Percentiles rank a stretch among this genome's conserved stretches.
phyloP scores from a whole-genome alignment of 2,797 vertebrate genomes.

The Menidia menidia region DNA sequence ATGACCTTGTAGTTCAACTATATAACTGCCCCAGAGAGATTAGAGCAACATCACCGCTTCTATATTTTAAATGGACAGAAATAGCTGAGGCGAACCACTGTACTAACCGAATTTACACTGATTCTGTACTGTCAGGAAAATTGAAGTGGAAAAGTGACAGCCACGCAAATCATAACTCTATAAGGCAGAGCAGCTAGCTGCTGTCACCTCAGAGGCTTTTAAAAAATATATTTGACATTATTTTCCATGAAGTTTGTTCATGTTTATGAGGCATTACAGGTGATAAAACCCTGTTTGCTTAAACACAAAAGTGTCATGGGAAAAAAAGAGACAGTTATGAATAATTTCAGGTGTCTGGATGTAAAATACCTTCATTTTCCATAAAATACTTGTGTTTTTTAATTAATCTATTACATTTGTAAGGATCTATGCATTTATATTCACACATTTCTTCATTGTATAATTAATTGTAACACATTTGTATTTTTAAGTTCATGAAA shows the following conservation, averaged over 20 bases:
- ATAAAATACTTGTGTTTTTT: too few species aligned
- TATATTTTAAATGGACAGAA: slow-evolving; percentile 31
- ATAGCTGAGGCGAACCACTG: slow-evolving; percentile 17
- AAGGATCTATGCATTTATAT: neutral
- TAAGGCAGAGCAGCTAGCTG: slow-evolving; percentile 39
- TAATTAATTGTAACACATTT: too few species aligned
- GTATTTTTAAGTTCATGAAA: too few species aligned
- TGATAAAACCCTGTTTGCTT: too few species aligned
- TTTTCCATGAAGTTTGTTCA: slow-evolving; percentile 5
- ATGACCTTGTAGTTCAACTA: slow-evolving; percentile 33
- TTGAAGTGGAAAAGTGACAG: slow-evolving; percentile 34
- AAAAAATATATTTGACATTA: neutral
- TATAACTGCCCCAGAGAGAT: slow-evolving; percentile 40
- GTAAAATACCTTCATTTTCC: neutral
- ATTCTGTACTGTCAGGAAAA: slow-evolving; percentile 39
- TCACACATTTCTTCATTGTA: neutral
- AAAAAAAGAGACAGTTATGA: neutral
- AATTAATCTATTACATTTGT: neutral
- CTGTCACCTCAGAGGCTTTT: slow-evolving; percentile 18
- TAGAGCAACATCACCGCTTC: slow-evolving; percentile 12
- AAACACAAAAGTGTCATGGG: neutral
- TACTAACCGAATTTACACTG: slow-evolving; percentile 35
- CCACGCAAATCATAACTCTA: slow-evolving; percentile 29
- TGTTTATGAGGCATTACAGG: neutral
- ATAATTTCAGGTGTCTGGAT: too few species aligned